These are phyloP conservation scores for Panthera leo DNA, from an alignment of 2,113 vertebrate species.

Conservation along the genomic window DNA sequence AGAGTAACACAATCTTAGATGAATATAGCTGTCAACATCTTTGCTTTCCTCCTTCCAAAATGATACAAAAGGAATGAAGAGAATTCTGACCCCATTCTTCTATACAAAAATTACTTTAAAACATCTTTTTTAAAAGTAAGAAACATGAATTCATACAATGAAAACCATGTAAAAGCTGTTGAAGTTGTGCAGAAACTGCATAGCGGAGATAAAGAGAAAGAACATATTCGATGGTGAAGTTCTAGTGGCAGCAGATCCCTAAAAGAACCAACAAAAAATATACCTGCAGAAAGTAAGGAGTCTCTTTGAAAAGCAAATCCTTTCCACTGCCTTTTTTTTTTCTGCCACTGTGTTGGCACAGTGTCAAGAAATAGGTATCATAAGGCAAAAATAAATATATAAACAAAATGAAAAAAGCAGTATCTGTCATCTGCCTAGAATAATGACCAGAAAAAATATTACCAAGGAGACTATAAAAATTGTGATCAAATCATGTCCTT, in stretches of 20 bases:
- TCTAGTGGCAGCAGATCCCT: not conserved
- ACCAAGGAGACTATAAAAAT: not conserved
- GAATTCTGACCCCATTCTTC: not conserved
- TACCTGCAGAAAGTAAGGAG: not conserved
- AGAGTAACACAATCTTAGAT: not conserved
- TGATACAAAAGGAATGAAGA: not conserved
- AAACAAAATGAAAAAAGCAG: not conserved
- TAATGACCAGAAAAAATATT: not conserved
- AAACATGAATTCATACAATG: not conserved
- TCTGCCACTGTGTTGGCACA: not conserved
- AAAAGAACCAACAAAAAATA: not conserved
- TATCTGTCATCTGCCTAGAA: not conserved
- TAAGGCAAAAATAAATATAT: not conserved
- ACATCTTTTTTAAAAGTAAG: not conserved
- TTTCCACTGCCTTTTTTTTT: not conserved
- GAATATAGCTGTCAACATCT: not conserved
- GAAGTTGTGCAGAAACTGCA: not conserved
- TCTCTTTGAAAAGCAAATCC: not conserved
- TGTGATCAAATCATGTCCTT: not conserved
- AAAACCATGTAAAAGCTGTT: not conserved
- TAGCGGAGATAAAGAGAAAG: not conserved
- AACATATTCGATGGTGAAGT: not conserved
- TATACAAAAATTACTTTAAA: not conserved
- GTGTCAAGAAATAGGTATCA: not conserved
- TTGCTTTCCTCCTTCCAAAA: not conserved